Percentiles rank a stretch among this genome's conserved stretches.
phyloP scores from a whole-genome alignment of 2,113 vertebrate genomes.

The Cyprinus carpio region DNA sequence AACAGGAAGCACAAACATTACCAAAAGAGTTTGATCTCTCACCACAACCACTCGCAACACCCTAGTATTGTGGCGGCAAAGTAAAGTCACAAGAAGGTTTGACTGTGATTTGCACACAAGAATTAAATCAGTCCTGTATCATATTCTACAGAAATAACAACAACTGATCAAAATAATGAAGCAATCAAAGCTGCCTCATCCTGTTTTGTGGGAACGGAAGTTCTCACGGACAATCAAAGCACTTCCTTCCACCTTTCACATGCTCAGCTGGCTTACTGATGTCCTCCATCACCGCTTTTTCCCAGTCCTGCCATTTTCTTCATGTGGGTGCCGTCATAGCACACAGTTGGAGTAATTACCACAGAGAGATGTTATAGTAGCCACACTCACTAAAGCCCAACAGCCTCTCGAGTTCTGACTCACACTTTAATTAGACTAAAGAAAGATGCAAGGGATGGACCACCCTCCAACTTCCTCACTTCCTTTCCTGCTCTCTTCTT shows the following conservation, averaged over 20 bases:
- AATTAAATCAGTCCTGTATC: not conserved
- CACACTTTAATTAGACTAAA: slow-evolving; percentile 41
- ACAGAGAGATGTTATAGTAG: slow-evolving; percentile 6
- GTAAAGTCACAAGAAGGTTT: not conserved
- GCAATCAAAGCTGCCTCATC: not conserved
- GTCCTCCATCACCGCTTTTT: not conserved
- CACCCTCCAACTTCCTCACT: not conserved
- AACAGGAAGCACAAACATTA: not conserved
- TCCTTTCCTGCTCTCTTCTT: not conserved
- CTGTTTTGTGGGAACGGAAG: slow-evolving; percentile 2
- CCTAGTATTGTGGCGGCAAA: not conserved
- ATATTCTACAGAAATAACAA: not conserved
- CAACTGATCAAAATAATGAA: slow-evolving; percentile 6
- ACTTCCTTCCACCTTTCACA: slow-evolving; percentile 11
- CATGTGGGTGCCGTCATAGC: not conserved
- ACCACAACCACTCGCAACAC: not conserved
- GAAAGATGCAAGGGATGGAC: slow-evolving; percentile 10
- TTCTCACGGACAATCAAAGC: slow-evolving; percentile 25
- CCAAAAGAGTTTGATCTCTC: not conserved
- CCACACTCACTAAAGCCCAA: slow-evolving; percentile 33
- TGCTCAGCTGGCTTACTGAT: slow-evolving; percentile 13
- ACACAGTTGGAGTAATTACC: slow-evolving; percentile 22
- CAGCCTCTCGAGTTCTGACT: slow-evolving; percentile 39
- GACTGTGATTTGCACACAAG: not conserved
- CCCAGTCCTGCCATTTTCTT: not conserved